Evolutionary conservation across 2,888 invertebrate species (phyloP).

Genomic region (Leucania comma): DNA sequence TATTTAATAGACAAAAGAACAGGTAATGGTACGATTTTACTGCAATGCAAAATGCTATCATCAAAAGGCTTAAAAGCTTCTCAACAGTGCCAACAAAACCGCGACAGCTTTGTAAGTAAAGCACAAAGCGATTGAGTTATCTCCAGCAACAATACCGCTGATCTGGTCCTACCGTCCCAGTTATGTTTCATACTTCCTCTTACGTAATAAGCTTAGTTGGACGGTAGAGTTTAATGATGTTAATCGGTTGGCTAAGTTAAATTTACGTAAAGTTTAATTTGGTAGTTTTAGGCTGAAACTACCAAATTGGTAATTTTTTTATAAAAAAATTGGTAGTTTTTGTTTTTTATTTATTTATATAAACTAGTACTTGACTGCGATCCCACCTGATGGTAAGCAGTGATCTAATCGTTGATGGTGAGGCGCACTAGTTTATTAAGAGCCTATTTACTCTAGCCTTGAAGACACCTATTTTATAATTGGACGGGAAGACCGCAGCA

Average conservation of each 20-base stretch:
- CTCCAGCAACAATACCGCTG: conserved; percentile 29
- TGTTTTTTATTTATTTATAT: no score
- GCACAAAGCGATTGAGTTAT: conserved; percentile 41
- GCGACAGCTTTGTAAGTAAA: conserved; percentile 28
- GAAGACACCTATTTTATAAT: no score
- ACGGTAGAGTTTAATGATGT: not conserved
- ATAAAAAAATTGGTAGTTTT: no score
- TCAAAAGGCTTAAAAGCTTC: conserved; percentile 34
- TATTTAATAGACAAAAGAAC: conserved; percentile 25
- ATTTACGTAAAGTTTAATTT: not conserved
- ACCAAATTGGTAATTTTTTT: no score
- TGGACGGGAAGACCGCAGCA: no score
- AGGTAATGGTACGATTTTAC: conserved; percentile 17
- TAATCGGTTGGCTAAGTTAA: not conserved
- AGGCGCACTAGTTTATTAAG: no score
- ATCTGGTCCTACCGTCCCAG: conserved; percentile 33
- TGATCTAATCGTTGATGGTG: no score
- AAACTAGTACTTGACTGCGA: no score
- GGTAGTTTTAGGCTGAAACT: not conserved
- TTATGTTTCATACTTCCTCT: conserved; percentile 33
- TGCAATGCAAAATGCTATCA: conserved; percentile 20
- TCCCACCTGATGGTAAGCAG: no score
- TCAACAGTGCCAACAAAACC: conserved; percentile 31
- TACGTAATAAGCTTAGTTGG: conserved; percentile 18
- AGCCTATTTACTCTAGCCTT: no score